Evolutionary conservation across 2,113 vertebrate genomes (phyloP).

Genomic region (Lepus timidus): DNA sequence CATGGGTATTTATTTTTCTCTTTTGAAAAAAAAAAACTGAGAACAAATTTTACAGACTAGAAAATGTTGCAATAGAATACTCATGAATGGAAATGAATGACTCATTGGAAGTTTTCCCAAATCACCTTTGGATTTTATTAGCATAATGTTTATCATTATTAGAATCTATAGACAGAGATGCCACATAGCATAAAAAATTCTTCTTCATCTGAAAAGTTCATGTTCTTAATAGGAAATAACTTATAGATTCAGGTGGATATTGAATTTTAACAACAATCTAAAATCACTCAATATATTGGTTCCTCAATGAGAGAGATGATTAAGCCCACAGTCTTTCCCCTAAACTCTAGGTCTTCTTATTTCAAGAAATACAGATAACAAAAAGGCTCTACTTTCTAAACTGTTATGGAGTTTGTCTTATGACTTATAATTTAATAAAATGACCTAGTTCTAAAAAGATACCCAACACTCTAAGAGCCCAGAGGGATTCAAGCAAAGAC

Average conservation of each 20-base stretch:
- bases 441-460: slow-evolving; percentile 12
- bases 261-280: slow-evolving; percentile 2
- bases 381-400: background rate
- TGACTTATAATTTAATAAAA: background rate
- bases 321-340: background rate
- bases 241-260: background rate
- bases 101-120: background rate
- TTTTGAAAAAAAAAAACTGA: background rate
- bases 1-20: background rate
- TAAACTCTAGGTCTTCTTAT: background rate
- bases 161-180: background rate
- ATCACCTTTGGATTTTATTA: slow-evolving; percentile 25
- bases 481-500: slow-evolving; percentile 5
- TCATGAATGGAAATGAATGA: background rate
- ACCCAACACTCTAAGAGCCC: background rate
- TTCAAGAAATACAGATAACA: background rate
- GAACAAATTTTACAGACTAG: slow-evolving; percentile 22
- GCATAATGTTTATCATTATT: background rate
- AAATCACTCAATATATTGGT: background rate
- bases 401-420: slow-evolving; percentile 40
- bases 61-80: background rate
- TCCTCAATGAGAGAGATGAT: background rate
- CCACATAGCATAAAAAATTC: background rate
- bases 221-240: slow-evolving; percentile 9
- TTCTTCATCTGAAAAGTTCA: slow-evolving; percentile 22